Evolutionary conservation across 2,113 vertebrate genomes (phyloP).

Genomic region (Misgurnus mizolepis): DNA sequence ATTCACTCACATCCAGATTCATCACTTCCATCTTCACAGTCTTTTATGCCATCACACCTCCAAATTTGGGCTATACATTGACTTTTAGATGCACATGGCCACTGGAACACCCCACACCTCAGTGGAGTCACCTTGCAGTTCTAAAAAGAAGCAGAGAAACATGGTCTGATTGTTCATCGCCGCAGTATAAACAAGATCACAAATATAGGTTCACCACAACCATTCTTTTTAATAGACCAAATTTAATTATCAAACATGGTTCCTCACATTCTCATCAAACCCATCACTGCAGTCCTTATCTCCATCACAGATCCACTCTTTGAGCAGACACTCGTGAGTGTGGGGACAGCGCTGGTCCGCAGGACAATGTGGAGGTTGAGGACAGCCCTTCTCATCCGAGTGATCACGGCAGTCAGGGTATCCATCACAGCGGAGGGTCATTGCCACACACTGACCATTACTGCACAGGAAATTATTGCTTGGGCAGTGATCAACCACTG

Average conservation of each 20-base stretch:
- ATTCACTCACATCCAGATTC: slow-evolving; percentile 80
- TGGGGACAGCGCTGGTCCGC: slow-evolving; percentile 69
- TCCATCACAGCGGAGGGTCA: slow-evolving; percentile 81
- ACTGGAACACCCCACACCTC: slow-evolving; percentile 75
- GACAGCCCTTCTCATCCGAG: slow-evolving; percentile 83
- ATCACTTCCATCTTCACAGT: slow-evolving; percentile 81
- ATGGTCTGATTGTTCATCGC: background rate
- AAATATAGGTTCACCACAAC: no score
- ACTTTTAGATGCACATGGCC: slow-evolving; percentile 71
- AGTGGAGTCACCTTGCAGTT: slow-evolving; percentile 61
- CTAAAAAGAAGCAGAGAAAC: slow-evolving; percentile 58
- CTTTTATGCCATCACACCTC: slow-evolving; percentile 80
- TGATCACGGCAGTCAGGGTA: slow-evolving; percentile 82
- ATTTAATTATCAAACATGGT: no score
- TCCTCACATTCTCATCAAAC: slow-evolving; percentile 81
- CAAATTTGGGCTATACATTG: slow-evolving; percentile 81
- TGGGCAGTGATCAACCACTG: slow-evolving; percentile 63
- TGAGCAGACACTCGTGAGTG: slow-evolving; percentile 80
- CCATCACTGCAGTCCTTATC: slow-evolving; percentile 84
- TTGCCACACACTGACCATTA: slow-evolving; percentile 82
- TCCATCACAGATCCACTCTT: slow-evolving; percentile 86
- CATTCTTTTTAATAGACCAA: no score
- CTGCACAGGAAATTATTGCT: slow-evolving; percentile 71
- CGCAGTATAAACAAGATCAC: no score
- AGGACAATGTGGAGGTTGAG: slow-evolving; percentile 69